phyloP scores from a whole-genome alignment of 64 coral and sea anemone genomes.

The Actinia equina region DNA sequence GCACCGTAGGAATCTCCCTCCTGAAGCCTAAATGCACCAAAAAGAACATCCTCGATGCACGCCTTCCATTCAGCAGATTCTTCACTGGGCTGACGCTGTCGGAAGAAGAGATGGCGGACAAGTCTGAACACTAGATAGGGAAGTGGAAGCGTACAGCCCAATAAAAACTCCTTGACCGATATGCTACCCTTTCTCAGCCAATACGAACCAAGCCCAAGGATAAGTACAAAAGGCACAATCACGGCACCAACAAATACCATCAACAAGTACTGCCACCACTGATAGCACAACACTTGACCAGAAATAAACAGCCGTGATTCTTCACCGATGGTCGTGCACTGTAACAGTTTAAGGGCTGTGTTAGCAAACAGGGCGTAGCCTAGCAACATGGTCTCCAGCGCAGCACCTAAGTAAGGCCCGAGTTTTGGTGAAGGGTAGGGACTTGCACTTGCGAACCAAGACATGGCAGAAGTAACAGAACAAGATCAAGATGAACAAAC shows the following conservation, averaged over 20 bases:
- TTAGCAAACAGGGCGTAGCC: constrained; percentile 74
- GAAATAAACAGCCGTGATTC: constrained; percentile 51
- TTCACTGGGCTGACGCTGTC: neutral
- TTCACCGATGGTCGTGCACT: constrained; percentile 47
- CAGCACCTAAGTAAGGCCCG: constrained; percentile 70
- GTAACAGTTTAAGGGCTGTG: constrained; percentile 31
- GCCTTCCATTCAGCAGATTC: neutral
- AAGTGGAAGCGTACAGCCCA: constrained; percentile 61
- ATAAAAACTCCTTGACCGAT: constrained; percentile 31
- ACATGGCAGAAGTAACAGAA: constrained; percentile 21
- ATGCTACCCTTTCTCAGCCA: constrained; percentile 47
- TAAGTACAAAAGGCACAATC: constrained; percentile 65
- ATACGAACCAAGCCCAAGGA: constrained; percentile 52
- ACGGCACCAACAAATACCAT: constrained; percentile 31
- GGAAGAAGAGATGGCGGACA: neutral
- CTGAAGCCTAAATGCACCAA: constrained; percentile 48
- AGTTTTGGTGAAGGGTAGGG: constrained; percentile 11
- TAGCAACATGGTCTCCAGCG: constrained; percentile 74
- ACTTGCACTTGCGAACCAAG: neutral
- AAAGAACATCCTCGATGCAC: constrained; percentile 37
- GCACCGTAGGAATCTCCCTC: constrained; percentile 9
- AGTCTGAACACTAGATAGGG: constrained; percentile 36
- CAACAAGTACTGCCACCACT: constrained; percentile 75
- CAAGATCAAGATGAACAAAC: constrained; percentile 16
- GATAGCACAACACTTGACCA: constrained; percentile 56